Evolutionary conservation across 1,140 invertebrate species (phyloP).

Genomic region (Dolichoris vasculosae): DNA sequence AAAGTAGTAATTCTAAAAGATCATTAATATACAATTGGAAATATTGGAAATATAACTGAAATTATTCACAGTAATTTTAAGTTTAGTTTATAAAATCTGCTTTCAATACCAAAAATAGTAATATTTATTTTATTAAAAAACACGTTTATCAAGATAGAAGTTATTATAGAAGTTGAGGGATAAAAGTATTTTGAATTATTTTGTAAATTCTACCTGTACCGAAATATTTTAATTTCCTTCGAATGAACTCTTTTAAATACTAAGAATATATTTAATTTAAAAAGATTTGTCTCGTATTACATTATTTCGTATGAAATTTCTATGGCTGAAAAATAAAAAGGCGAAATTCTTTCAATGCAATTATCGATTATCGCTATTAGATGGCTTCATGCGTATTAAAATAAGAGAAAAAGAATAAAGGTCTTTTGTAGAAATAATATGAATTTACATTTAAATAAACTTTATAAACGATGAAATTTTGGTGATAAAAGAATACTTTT

Average conservation of each 20-base stretch:
- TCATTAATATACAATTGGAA: too few relatives aligned
- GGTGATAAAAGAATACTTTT: not conserved
- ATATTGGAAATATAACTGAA: too few relatives aligned
- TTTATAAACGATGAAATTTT: not conserved
- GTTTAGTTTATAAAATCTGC: too few relatives aligned
- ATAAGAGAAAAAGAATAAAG: not conserved
- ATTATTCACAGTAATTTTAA: too few relatives aligned
- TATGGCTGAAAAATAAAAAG: not conserved
- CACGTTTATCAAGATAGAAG: too few relatives aligned
- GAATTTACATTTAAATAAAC: not conserved
- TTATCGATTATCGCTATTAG: not conserved
- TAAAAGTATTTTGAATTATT: too few relatives aligned
- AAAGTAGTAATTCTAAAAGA: too few relatives aligned
- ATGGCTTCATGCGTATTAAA: not conserved
- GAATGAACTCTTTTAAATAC: too few relatives aligned
- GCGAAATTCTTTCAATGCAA: not conserved
- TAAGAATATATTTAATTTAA: not conserved
- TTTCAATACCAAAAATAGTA: not conserved
- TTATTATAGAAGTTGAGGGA: too few relatives aligned
- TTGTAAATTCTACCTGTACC: too few relatives aligned
- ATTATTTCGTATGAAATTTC: not conserved
- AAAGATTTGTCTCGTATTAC: not conserved
- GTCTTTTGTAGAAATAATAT: not conserved
- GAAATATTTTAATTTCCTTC: too few relatives aligned
- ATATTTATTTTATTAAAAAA: not conserved